A percentile compares a stretch with the other conserved stretches of the same genome.
Evolutionary conservation across 1,140 invertebrate species (phyloP).

Genomic region (Pseudomyrmex sp.): DNA sequence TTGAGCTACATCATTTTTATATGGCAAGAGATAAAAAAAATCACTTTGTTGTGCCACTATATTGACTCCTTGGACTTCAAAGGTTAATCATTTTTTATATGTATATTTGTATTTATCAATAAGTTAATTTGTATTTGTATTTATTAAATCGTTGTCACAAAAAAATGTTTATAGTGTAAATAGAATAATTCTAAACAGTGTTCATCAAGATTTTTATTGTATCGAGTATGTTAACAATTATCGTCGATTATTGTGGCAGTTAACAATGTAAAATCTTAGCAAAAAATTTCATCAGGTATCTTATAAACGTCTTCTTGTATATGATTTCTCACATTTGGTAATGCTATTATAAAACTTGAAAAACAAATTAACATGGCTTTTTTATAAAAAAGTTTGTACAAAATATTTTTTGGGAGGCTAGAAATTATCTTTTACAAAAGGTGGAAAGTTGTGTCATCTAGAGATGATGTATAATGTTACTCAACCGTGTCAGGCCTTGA

Average conservation of each 20-base stretch:
- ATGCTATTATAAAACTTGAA: not conserved
- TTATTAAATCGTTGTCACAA: not conserved
- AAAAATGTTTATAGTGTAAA: not conserved
- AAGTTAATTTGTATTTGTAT: not conserved
- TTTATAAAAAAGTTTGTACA: constrained; percentile 40
- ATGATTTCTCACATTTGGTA: constrained; percentile 30
- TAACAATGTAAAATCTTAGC: constrained; percentile 54
- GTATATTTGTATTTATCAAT: not conserved
- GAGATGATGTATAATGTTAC: not conserved
- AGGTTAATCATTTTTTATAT: constrained; percentile 4
- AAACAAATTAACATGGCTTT: not conserved
- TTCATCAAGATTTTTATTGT: constrained; percentile 3
- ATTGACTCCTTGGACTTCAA: too few species aligned
- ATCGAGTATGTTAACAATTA: constrained; percentile 3
- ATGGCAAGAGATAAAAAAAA: too few species aligned
- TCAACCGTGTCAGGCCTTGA: not conserved
- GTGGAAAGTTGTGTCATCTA: not conserved
- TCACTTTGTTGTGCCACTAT: too few species aligned
- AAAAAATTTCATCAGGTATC: constrained; percentile 30
- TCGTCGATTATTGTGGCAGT: constrained; percentile 8
- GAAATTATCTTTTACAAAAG: constrained; percentile 1
- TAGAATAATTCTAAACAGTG: not conserved
- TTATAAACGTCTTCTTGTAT: constrained; percentile 37
- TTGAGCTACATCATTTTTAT: too few species aligned
- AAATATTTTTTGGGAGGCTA: not conserved